Conservation (phyloP, 1,140 invertebrate genomes). For the Drosophila arizonae region DNA sequence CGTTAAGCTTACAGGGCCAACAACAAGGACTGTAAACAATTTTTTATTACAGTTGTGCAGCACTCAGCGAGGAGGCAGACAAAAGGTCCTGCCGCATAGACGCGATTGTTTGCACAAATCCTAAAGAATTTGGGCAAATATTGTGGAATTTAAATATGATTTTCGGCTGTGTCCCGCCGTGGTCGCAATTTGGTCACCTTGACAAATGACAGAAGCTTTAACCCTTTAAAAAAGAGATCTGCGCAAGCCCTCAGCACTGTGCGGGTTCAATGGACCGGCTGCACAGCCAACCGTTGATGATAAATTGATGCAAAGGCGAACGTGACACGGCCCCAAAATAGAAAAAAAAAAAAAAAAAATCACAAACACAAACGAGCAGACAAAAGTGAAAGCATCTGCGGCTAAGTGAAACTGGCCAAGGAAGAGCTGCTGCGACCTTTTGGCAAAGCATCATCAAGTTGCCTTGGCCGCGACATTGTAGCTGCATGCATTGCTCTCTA, state of each 20-base stretch:
- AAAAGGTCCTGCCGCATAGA: conserved; percentile 18
- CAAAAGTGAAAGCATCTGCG: conserved; percentile 75
- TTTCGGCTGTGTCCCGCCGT: conserved; percentile 14
- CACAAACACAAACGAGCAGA: conserved; percentile 5
- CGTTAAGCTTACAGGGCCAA: not conserved
- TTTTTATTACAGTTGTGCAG: conserved; percentile 46
- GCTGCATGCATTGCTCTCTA: not conserved
- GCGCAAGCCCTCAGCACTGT: not conserved
- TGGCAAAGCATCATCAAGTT: conserved; percentile 6
- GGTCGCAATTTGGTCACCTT: conserved; percentile 23
- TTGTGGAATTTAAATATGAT: conserved; percentile 63
- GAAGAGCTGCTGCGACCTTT: conserved; percentile 58
- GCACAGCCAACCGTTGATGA: conserved; percentile 61
- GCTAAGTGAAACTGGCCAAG: conserved; percentile 55
- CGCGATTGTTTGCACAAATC: conserved; percentile 32
- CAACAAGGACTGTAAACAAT: conserved; percentile 41
- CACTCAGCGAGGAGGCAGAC: conserved; percentile 27
- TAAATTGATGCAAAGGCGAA: conserved; percentile 71
- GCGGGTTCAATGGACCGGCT: conserved; percentile 60
- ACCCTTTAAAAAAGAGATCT: conserved; percentile 29
- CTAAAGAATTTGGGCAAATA: conserved; percentile 63
- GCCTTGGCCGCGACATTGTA: conserved; percentile 34
- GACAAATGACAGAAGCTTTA: conserved; percentile 62
- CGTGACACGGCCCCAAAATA: conserved; percentile 66
- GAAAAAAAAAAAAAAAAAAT: conserved; percentile 40